phyloP scores from a whole-genome alignment of 2,113 vertebrate species.

The Electrona antarctica region DNA sequence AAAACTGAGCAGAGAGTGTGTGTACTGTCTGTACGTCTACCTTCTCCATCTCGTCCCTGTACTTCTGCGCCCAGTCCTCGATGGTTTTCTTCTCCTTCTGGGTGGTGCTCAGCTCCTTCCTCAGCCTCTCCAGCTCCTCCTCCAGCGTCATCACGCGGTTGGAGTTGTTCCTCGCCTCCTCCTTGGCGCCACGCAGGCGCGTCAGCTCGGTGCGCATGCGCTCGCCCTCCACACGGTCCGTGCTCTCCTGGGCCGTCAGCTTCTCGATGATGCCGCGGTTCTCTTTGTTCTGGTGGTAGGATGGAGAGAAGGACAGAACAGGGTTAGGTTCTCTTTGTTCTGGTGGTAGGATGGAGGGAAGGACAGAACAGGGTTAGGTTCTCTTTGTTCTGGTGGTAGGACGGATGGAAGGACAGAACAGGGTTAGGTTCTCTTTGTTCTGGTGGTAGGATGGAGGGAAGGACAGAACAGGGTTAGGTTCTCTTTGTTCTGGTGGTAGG shows the following conservation, averaged over 20 bases:
- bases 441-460: too few species aligned
- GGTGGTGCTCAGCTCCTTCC: slow-evolving; percentile 86
- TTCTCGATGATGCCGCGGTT: slow-evolving; percentile 85
- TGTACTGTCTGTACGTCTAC: slow-evolving; percentile 56
- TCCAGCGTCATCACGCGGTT: slow-evolving; percentile 84
- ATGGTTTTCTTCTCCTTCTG: slow-evolving; percentile 92
- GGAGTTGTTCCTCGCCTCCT: slow-evolving; percentile 87
- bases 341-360: too few species aligned
- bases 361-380: too few species aligned
- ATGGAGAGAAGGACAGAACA: not conserved
- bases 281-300: slow-evolving; percentile 85
- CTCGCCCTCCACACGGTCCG: slow-evolving; percentile 85
- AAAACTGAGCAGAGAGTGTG: too few species aligned
- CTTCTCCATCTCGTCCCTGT: slow-evolving; percentile 90
- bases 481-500: too few species aligned
- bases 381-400: too few species aligned
- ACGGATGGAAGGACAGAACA: too few species aligned
- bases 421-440: too few species aligned
- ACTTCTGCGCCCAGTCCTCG: slow-evolving; percentile 88
- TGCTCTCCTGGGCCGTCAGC: slow-evolving; percentile 81
- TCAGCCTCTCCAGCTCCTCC: slow-evolving; percentile 90
- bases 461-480: too few species aligned
- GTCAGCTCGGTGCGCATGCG: slow-evolving; percentile 84
- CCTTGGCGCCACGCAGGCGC: slow-evolving; percentile 86
- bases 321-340: too few species aligned